These are phyloP conservation scores for Drosophila subobscura DNA, from an alignment of 1,140 invertebrate genomes.

Conservation along the genomic window DNA sequence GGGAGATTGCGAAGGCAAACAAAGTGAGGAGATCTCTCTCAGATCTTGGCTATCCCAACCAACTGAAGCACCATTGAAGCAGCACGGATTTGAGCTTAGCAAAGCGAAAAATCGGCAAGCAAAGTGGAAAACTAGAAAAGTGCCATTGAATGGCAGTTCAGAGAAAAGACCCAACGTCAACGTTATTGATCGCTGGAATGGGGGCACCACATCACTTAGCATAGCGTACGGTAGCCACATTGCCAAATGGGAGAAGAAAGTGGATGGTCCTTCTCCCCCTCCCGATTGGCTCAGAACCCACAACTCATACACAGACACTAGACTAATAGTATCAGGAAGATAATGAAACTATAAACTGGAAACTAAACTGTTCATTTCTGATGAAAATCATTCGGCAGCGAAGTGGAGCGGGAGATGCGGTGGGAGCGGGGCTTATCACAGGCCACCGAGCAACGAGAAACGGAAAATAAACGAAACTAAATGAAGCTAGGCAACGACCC, in stretches of 20 bases:
- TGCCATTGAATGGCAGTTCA: constrained; percentile 34
- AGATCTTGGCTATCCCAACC: no score
- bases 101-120: neutral
- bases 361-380: constrained; percentile 42
- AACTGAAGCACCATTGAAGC: no score
- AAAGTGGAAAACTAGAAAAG: constrained; percentile 42
- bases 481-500: constrained; percentile 3
- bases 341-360: constrained; percentile 37
- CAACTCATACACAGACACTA: neutral
- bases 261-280: no score
- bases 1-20: no score
- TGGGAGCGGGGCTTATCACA: constrained; percentile 31
- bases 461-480: neutral
- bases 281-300: no score
- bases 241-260: no score
- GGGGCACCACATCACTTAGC: constrained; percentile 42
- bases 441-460: constrained; percentile 9
- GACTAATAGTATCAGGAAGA: neutral
- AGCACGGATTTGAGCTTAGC: neutral
- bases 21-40: no score
- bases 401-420: constrained; percentile 2
- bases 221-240: neutral
- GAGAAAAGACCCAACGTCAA: constrained; percentile 33
- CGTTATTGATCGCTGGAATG: constrained; percentile 39
- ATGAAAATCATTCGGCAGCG: constrained; percentile 16